phyloP scores from a whole-genome alignment of 2,113 vertebrate species.

The Pteronura brasiliensis region DNA sequence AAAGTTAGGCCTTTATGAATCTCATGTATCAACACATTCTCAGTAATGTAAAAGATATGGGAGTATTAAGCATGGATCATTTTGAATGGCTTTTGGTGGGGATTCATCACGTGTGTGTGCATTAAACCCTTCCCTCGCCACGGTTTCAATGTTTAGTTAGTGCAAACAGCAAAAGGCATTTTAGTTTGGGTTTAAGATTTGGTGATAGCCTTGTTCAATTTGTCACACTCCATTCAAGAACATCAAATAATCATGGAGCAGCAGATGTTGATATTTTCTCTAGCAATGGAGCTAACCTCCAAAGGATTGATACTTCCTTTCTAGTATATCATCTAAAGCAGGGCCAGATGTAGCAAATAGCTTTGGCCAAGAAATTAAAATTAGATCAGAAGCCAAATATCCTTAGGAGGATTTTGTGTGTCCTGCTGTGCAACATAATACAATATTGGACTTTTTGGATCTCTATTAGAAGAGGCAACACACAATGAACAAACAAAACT shows the following conservation, averaged over 20 bases:
- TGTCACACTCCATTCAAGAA: background rate
- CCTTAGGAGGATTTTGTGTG: background rate
- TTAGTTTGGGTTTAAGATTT: background rate
- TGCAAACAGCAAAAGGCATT: background rate
- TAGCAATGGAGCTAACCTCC: background rate
- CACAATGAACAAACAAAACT: background rate
- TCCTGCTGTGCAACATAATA: background rate
- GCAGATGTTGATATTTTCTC: conserved; percentile 17
- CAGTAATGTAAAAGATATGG: background rate
- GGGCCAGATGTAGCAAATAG: background rate
- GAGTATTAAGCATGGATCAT: background rate
- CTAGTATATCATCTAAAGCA: background rate
- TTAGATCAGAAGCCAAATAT: conserved; percentile 2
- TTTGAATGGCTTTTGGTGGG: conserved; percentile 10
- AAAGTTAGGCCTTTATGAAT: conserved; percentile 68
- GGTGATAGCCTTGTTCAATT: background rate
- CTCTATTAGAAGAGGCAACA: background rate
- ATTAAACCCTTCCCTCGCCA: background rate
- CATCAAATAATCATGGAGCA: background rate
- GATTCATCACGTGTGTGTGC: background rate
- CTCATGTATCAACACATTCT: conserved; percentile 30
- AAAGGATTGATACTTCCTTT: background rate
- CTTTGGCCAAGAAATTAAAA: background rate
- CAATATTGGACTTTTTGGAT: background rate
- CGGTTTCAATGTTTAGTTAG: conserved; percentile 24